Percentiles rank a stretch among this genome's conserved stretches.
Conservation (phyloP, 2,888 invertebrate species). For the Opisthograptis luteolata region DNA sequence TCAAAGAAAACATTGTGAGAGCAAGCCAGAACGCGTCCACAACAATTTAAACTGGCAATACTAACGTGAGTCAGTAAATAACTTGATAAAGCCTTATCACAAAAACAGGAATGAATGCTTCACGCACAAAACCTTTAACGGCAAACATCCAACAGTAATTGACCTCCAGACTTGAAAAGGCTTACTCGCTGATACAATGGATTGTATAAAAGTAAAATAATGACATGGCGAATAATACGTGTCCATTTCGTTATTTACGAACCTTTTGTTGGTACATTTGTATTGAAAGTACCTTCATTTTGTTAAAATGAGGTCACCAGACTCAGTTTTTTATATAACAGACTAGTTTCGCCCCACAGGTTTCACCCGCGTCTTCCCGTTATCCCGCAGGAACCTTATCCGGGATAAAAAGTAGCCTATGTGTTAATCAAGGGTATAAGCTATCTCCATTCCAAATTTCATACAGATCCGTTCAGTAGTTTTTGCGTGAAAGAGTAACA, state of each 20-base stretch:
- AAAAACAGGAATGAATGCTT: constrained; percentile 1
- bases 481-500: too few relatives aligned
- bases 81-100: background rate
- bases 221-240: constrained; percentile 5
- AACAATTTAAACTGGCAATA: too few relatives aligned
- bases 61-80: background rate
- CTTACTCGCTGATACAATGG: constrained; percentile 5
- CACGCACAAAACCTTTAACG: background rate
- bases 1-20: too few relatives aligned
- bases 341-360: too few relatives aligned
- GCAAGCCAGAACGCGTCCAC: too few relatives aligned
- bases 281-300: constrained; percentile 5
- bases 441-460: too few relatives aligned
- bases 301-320: constrained; percentile 1
- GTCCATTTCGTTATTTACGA: constrained; percentile 1
- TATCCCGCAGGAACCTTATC: too few relatives aligned
- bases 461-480: too few relatives aligned
- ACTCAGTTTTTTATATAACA: too few relatives aligned
- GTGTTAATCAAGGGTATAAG: too few relatives aligned
- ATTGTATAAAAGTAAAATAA: constrained; percentile 16
- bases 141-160: constrained; percentile 16
- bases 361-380: too few relatives aligned
- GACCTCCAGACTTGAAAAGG: constrained; percentile 21
- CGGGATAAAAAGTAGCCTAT: too few relatives aligned
- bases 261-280: constrained; percentile 5